Base-by-base conservation (phyloP, 2,888 invertebrate species). In the Oeneis ivallda region DNA sequence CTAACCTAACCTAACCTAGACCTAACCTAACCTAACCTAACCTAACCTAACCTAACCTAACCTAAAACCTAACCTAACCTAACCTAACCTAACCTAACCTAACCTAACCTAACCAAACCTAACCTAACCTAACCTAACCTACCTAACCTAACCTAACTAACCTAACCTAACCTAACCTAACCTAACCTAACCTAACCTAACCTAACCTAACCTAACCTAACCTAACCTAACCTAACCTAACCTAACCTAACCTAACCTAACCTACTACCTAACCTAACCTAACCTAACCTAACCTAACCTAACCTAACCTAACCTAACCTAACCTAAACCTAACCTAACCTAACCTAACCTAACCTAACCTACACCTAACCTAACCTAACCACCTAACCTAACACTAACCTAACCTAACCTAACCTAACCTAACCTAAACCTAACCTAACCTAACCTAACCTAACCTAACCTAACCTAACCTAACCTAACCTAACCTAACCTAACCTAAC, bases 401-500 rank as follows among this genome's bases (percentile, higher is more conserved):
- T 61, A 61, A 61, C 65, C 65, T 65, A 65, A 65, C 65, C 63
- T 63, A 63, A 56, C 63, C 63, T 63, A 63, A 56, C 63, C 63
- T 63, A 63, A 56, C 63, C 63, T 63, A 63, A 63, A 43, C 49
- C 63, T 45, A 63, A 49, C 56, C 56, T 53, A 49, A 56, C 54
- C 57, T 63, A 53, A 56, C 63, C 57, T 62, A 62, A 62, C 62
- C 62, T 62, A 62, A 53, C 62, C 62, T 62, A 62, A 62, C 62
- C 62, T 62, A 62, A 65, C 65, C 65, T 65, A 65, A 65, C 65
- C 61, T 61, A 65, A 65, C 65, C 65, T 65, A 65, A 61, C 65
- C 65, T 65, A 65, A 61, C 65, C 65, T 65, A 65, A 65, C 65
- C 65, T 65, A 65, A 65, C 63, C 63, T 61, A 61, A 61, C 65